Conservation (phyloP, 2,113 vertebrate genomes). For the Narcine bancroftii region DNA sequence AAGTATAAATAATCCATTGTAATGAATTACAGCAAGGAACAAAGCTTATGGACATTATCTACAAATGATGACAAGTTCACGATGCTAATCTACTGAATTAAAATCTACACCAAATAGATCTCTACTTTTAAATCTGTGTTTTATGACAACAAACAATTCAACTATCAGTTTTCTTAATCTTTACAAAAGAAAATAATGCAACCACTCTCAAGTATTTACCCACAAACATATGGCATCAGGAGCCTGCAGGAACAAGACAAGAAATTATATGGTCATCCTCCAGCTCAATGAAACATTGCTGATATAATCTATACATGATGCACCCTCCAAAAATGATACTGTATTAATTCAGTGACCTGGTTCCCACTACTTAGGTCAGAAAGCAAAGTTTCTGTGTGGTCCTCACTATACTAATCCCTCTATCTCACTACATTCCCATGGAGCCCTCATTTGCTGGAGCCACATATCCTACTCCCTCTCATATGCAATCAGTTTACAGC, state of each 20-base stretch:
- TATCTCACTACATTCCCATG: conserved; percentile 30
- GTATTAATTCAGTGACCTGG: conserved; percentile 29
- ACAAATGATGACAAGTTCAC: background rate
- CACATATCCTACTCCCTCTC: conserved; percentile 1
- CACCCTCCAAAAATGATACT: conserved; percentile 34
- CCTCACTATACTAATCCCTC: background rate
- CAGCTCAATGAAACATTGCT: conserved; percentile 29
- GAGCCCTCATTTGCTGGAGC: conserved; percentile 26
- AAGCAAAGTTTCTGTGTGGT: conserved; percentile 27
- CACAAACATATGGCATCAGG: background rate
- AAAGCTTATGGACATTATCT: conserved; percentile 25
- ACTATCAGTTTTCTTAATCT: conserved; percentile 28
- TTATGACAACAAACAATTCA: conserved; percentile 28
- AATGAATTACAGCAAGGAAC: conserved; percentile 12
- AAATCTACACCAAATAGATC: background rate
- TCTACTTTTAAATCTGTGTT: conserved; percentile 18
- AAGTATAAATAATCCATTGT: background rate
- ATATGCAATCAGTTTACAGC: background rate
- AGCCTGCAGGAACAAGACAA: background rate
- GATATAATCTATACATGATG: conserved; percentile 36
- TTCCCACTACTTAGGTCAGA: conserved; percentile 25
- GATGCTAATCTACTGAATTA: conserved; percentile 23
- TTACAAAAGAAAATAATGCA: conserved; percentile 18
- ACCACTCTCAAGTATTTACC: conserved; percentile 19
- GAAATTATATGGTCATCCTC: conserved; percentile 20